A percentile compares a stretch with the other conserved stretches of the same genome.
Evolutionary conservation across 2,888 invertebrate genomes (phyloP).

Genomic region (Drosophila imparisetae): DNA sequence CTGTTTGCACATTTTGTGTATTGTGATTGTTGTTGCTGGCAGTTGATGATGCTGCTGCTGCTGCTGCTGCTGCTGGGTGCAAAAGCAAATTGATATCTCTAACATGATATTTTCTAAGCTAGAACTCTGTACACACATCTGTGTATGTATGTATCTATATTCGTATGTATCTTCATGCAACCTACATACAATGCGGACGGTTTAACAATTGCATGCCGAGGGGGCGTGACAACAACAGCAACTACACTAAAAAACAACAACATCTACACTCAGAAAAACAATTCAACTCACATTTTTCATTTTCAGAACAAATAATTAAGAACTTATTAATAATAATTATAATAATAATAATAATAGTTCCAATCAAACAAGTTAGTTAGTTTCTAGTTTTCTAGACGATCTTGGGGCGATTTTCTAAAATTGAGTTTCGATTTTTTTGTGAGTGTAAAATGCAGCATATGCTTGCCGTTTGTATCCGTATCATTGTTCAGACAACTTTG

Average conservation of each 20-base stretch:
- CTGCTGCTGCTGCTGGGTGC: constrained; percentile 38
- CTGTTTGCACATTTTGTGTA: constrained; percentile 7
- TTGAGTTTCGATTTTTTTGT: background rate
- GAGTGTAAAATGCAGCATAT: constrained; percentile 30
- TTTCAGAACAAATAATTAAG: too few species aligned
- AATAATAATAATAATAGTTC: too few species aligned
- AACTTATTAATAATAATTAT: too few species aligned
- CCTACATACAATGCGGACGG: constrained; percentile 2
- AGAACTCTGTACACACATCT: constrained; percentile 10
- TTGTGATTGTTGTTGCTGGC: constrained; percentile 27
- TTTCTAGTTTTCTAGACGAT: too few species aligned
- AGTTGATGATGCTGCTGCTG: constrained; percentile 17
- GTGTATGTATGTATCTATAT: constrained; percentile 32
- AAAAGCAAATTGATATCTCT: constrained; percentile 62
- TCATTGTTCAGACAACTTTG: constrained; percentile 45
- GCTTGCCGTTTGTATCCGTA: constrained; percentile 46
- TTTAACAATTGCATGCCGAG: constrained; percentile 21
- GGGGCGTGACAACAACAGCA: constrained; percentile 22
- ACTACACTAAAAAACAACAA: background rate
- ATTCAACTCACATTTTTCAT: background rate
- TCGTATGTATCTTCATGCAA: background rate
- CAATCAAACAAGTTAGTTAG: too few species aligned
- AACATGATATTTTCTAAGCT: constrained; percentile 42
- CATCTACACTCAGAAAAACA: background rate
- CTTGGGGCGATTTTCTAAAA: too few species aligned